These are phyloP conservation scores for Syritta pipiens DNA, from an alignment of 2,888 invertebrate species.

Conservation along the genomic window DNA sequence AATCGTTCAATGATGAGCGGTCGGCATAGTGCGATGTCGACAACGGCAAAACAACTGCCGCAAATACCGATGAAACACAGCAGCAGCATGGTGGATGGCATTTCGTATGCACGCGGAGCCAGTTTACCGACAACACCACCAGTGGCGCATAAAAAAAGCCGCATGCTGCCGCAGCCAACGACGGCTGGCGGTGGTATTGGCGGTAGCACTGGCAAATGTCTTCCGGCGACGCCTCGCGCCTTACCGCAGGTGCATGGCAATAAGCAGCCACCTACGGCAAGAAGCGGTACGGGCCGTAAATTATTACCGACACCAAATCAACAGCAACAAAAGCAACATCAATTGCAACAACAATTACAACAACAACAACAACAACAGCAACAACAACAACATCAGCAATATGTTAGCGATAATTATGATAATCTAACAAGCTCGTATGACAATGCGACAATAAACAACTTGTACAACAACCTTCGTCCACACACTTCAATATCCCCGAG, in stretches of 20 bases:
- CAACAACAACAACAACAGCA: constrained; percentile 12
- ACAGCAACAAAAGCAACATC: constrained; percentile 38
- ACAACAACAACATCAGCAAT: constrained; percentile 15
- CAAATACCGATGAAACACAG: constrained; percentile 73
- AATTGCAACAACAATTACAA: constrained; percentile 30
- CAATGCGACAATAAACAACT: constrained; percentile 66
- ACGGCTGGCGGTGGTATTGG: constrained; percentile 82
- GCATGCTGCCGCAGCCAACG: constrained; percentile 72
- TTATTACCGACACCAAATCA: constrained; percentile 61
- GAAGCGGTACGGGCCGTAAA: constrained; percentile 67
- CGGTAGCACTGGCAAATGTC: constrained; percentile 83
- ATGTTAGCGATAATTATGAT: constrained; percentile 34
- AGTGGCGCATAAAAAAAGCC: constrained; percentile 69
- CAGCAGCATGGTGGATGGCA: constrained; percentile 75
- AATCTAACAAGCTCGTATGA: constrained; percentile 52
- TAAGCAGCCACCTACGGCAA: constrained; percentile 71
- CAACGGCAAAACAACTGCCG: constrained; percentile 73
- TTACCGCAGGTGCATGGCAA: constrained; percentile 71
- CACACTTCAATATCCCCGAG: constrained; percentile 75
- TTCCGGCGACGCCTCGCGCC: constrained; percentile 72
- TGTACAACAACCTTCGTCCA: constrained; percentile 71
- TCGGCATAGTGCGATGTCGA: constrained; percentile 57
- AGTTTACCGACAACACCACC: constrained; percentile 74
- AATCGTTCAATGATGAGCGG: constrained; percentile 53
- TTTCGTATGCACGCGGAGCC: constrained; percentile 72